phyloP scores from a whole-genome alignment of 2,888 invertebrate genomes.

The Conchocele bisecta region DNA sequence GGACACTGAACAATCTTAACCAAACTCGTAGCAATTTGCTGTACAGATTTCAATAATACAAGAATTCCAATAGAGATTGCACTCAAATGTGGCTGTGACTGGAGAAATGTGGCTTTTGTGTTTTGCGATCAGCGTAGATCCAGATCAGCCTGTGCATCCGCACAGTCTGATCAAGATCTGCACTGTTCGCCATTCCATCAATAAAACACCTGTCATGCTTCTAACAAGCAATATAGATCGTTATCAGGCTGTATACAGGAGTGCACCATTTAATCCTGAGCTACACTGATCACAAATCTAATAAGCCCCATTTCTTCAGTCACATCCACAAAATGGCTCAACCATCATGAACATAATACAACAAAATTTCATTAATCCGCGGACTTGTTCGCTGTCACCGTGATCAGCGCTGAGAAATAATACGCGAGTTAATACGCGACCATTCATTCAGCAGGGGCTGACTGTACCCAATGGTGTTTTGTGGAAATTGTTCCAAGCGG shows the following conservation, averaged over 20 bases:
- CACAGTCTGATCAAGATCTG: no score
- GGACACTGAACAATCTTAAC: constrained; percentile 17
- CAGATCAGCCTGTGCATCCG: no score
- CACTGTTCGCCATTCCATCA: no score
- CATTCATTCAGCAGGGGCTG: constrained; percentile 8
- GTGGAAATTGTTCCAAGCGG: constrained; percentile 29
- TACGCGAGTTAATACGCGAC: constrained; percentile 45
- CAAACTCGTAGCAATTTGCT: constrained; percentile 48
- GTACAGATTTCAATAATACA: constrained; percentile 41
- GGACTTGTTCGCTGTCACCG: constrained; percentile 41
- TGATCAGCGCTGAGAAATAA: constrained; percentile 34
- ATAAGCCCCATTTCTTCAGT: not conserved
- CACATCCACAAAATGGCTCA: not conserved
- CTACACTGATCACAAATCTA: no score
- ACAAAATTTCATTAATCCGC: constrained; percentile 52
- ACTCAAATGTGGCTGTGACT: no score
- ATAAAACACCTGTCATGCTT: no score
- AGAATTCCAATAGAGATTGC: no score
- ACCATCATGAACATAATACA: constrained; percentile 26
- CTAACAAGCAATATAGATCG: constrained; percentile 8
- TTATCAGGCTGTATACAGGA: no score
- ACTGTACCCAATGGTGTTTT: constrained; percentile 22
- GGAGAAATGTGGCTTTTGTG: no score
- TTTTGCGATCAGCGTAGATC: no score
- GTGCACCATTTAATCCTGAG: no score